Percentiles rank a stretch among this genome's conserved stretches.
Evolutionary conservation across 1,140 invertebrate genomes (phyloP).

Genomic region (Trichonephila clavipes): DNA sequence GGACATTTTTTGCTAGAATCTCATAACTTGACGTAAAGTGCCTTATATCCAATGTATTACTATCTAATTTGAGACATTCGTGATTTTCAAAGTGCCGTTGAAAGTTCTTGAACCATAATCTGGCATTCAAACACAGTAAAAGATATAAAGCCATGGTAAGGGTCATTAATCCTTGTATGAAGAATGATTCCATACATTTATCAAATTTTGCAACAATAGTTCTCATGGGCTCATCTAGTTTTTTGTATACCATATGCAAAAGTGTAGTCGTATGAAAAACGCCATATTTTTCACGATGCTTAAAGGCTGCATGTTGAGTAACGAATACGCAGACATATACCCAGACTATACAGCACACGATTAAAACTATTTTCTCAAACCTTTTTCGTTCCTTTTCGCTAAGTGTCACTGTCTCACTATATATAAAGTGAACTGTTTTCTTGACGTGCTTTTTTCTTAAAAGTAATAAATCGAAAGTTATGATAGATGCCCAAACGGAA

Average conservation of each 20-base stretch:
- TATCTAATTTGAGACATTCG: neutral
- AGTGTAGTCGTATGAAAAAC: constrained; percentile 14
- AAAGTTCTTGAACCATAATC: constrained; percentile 52
- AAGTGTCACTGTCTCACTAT: neutral
- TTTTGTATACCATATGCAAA: constrained; percentile 29
- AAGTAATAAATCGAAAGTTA: constrained; percentile 21
- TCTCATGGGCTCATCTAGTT: neutral
- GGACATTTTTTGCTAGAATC: constrained; percentile 8
- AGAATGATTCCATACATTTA: constrained; percentile 35
- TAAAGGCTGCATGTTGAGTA: neutral
- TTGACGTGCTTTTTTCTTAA: constrained; percentile 1
- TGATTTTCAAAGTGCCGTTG: neutral
- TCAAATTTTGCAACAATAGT: constrained; percentile 11
- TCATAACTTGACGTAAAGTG: constrained; percentile 7
- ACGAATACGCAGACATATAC: constrained; percentile 34
- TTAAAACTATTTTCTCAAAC: constrained; percentile 11
- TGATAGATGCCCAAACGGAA: constrained; percentile 42
- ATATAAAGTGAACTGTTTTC: neutral
- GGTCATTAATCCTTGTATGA: constrained; percentile 49
- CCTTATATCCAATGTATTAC: neutral
- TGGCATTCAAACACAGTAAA: constrained; percentile 22
- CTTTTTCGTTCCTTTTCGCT: neutral
- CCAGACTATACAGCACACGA: constrained; percentile 22
- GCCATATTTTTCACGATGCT: neutral
- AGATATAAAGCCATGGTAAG: constrained; percentile 51